Evolutionary conservation across 2,113 vertebrate genomes (phyloP), one percentile per base, ranked within the genome.

Genomic region (Xyrauchen texanus): DNA sequence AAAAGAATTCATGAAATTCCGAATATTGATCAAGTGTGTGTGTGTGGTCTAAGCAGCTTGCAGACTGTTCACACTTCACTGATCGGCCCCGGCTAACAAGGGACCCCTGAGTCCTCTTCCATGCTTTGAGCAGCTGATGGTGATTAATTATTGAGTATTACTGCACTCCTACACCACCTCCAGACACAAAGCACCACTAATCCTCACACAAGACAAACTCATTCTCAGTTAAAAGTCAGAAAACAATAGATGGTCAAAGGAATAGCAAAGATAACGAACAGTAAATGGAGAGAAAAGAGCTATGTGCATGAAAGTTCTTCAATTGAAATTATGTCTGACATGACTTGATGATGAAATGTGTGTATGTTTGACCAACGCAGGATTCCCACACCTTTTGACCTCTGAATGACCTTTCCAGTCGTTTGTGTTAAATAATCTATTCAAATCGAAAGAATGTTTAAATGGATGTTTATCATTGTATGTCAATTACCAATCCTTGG

Each of bases 121-220:
- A 13, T 71, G 79, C 68, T 16, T 63, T 42, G 44, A 68, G 47
- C 68, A 74, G 77, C 72, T 81, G 75, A 81, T 78, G 73, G 64
- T 76, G 79, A 70, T 81, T 78, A 79, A 81, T 84, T 81, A 79
- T 81, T 84, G 68, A 81, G 83, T 79, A 73, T 52, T 63, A 80
- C 76, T 63, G 70, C 60, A 81, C 51, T 67, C 58, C 68, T 61
- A 57, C 76, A 66, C 67, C 67, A 51, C 75, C 67, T 55, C 69
- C 58, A 80, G 60, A 77, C 68, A 72, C 72, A 21, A 16, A 63
- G 72, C 72, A 63, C 46, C 46, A 46, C 21, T 67, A 62, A 77
- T 69, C 52, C 68, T 44, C 75, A 60, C 15, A 66, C 51, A 44
- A 78, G 55, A 71, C 69, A 68, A 16, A 68, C 55, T 44, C 64